These are phyloP conservation scores for Percopsis omiscomaycus DNA, from an alignment of 2,797 vertebrate genomes.

Conservation along the genomic window DNA sequence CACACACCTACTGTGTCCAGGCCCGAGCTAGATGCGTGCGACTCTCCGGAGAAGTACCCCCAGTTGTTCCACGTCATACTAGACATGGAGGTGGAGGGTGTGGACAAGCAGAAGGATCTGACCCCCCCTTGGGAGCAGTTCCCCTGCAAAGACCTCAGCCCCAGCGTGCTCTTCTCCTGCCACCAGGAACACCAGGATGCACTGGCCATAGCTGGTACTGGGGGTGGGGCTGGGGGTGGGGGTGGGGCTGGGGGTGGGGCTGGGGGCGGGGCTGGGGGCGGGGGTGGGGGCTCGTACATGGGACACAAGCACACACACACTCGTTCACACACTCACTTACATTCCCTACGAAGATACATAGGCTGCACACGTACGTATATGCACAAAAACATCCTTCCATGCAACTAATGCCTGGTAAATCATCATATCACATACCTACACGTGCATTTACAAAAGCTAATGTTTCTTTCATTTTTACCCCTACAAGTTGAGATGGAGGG, in stretches of 20 bases:
- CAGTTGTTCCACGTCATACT: constrained; percentile 94
- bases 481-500: constrained; percentile 81
- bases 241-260: too few species aligned
- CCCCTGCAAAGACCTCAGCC: constrained; percentile 90
- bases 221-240: background rate
- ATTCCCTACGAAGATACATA: background rate
- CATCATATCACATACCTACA: background rate
- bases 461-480: constrained; percentile 62
- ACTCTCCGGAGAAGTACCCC: constrained; percentile 96
- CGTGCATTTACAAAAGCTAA: constrained; percentile 33
- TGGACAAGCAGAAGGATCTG: constrained; percentile 91
- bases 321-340: background rate
- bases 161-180: constrained; percentile 92
- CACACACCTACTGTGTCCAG: constrained; percentile 61
- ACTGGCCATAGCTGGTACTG: constrained; percentile 85
- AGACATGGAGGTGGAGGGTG: constrained; percentile 89
- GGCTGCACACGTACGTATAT: constrained; percentile 2
- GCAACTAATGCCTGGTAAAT: background rate
- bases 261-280: too few species aligned
- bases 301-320: constrained; percentile 1
- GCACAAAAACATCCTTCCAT: background rate
- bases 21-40: constrained; percentile 94
- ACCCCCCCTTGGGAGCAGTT: constrained; percentile 98
- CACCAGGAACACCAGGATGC: constrained; percentile 96
- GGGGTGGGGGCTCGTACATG: background rate